Base-by-base conservation (phyloP, 2,797 vertebrate species). In the Chiroxiphia lanceolata region DNA sequence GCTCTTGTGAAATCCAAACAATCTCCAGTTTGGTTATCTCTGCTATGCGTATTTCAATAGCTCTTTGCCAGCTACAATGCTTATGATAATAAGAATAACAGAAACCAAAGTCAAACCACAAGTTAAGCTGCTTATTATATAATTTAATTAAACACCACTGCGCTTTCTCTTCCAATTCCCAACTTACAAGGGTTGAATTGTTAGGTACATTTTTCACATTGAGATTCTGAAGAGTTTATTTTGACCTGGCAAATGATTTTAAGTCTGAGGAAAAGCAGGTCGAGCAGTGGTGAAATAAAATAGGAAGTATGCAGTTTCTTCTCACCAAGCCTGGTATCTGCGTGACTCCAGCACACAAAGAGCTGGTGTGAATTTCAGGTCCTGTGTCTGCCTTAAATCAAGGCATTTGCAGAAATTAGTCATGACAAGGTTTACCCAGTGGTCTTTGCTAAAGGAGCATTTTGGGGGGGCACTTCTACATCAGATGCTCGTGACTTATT, bases 341-440 rank as follows among this genome's bases (percentile, higher is more conserved):
- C 87, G 22, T 93, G 96, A 97, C 97, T 98, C 97, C 95, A 93
- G 98, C 97, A 98, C 98, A 99, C 99, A 99, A 99, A 99, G 97
- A 98, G 92, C 97, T 96, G 98, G 97, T 98, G 98, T 99, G 98
- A 98, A 98, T 99, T 99, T 99, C 98, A 98, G 97, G 98, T 98
- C 96, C 95, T 91, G 97, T 34, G 96, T 98, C 99, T 99, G 99
- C 98, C 97, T 98, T 98, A 98, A 98, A 98, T 99, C 99, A 99
- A 92, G 60, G 91, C 94, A 95, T 96, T 90, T 91, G 96, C 97
- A 98, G 97, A 97, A 98, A 99, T 99, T 98, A 97, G 96, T 97
- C 96, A 90, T 99, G 99, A 99, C 99, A 99, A 81, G 93, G 98
- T 98, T 98, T 99, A 98, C 98, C 98, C 98, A 98, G 97, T 98